phyloP scores from a whole-genome alignment of 2,888 invertebrate species.

The Cryptocephalus moraei region DNA sequence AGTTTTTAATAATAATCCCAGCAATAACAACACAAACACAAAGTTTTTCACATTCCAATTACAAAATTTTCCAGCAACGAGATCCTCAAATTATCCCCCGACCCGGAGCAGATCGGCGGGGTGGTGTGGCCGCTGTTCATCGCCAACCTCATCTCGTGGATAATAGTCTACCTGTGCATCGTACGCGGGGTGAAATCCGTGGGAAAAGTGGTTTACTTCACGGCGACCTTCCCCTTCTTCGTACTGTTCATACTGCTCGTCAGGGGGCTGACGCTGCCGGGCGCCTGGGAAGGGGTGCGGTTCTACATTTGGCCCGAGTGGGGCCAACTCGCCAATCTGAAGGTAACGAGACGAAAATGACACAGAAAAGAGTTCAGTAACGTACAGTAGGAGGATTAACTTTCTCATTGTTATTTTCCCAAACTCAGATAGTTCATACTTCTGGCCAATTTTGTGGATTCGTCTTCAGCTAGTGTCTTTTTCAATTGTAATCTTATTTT shows the following conservation, averaged over 20 bases:
- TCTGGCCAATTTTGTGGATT: conserved; percentile 5
- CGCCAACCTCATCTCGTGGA: conserved; percentile 68
- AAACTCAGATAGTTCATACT: conserved; percentile 30
- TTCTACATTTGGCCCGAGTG: conserved; percentile 76
- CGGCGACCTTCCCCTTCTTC: conserved; percentile 73
- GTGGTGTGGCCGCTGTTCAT: conserved; percentile 74
- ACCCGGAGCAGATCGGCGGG: conserved; percentile 63
- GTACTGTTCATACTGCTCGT: conserved; percentile 62
- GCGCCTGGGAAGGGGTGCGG: conserved; percentile 63
- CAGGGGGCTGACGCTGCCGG: conserved; percentile 70
- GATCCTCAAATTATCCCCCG: conserved; percentile 64
- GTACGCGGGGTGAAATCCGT: conserved; percentile 81
- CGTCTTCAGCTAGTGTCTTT: conserved; percentile 28
- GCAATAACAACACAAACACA: no score
- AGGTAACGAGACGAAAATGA: conserved; percentile 41
- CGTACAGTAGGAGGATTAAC: conserved; percentile 34
- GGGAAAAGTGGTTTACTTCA: conserved; percentile 83
- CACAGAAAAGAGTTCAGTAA: no score
- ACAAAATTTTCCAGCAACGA: conserved; percentile 49
- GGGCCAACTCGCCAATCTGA: conserved; percentile 61
- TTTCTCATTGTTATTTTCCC: conserved; percentile 30
- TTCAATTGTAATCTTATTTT: conserved; percentile 48
- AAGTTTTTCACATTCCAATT: no score
- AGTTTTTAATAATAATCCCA: no score
- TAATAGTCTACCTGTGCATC: conserved; percentile 73